Conservation (phyloP, 2,797 vertebrate species). For the Meriones psammophilus region DNA sequence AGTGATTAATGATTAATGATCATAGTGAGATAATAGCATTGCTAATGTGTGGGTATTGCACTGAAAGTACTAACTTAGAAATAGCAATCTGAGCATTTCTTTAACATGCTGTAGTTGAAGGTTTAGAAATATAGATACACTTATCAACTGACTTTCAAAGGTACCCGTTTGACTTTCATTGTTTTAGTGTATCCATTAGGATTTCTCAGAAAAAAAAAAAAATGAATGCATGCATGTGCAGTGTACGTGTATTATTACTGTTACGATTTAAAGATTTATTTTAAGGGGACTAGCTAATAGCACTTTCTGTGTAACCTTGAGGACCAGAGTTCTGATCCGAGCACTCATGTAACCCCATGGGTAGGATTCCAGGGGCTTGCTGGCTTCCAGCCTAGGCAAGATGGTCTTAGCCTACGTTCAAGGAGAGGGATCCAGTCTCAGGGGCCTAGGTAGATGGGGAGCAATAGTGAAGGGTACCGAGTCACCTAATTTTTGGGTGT, state of each 20-base stretch:
- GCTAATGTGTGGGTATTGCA: background rate
- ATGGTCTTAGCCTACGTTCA: background rate
- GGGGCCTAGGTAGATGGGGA: background rate
- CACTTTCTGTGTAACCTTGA: background rate
- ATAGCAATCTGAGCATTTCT: conserved; percentile 5
- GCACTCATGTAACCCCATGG: background rate
- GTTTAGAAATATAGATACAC: background rate
- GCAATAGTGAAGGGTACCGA: background rate
- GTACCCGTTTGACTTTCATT: conserved; percentile 18
- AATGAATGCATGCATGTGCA: background rate
- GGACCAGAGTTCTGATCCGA: conserved; percentile 10
- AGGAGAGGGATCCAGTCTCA: background rate
- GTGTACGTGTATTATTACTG: background rate
- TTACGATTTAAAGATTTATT: background rate
- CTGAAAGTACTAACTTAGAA: conserved; percentile 17
- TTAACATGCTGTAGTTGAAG: conserved; percentile 50
- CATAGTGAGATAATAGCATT: background rate
- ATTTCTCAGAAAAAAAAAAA: background rate
- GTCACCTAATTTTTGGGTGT: background rate
- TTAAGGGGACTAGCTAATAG: background rate
- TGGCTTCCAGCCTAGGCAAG: background rate
- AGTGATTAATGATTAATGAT: conserved; percentile 27
- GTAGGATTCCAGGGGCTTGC: background rate
- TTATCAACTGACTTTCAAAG: conserved; percentile 38
- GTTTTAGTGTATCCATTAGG: background rate